These are phyloP conservation scores for Vulpes lagopus DNA, from an alignment of 2,113 vertebrate genomes.

Conservation along the genomic window DNA sequence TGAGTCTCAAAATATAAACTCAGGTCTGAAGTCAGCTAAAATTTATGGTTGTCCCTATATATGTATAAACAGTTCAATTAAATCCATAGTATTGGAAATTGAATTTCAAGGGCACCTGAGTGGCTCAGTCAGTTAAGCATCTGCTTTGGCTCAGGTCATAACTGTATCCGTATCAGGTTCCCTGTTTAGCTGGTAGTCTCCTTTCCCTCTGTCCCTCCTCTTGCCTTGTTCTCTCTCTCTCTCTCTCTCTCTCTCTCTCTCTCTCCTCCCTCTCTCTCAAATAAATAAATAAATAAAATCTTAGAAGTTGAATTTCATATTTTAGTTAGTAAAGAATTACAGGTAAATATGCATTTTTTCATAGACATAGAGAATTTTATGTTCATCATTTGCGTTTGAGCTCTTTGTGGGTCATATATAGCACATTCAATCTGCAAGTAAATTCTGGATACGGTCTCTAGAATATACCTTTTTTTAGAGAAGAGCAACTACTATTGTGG, in stretches of 20 bases:
- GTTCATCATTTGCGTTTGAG: not conserved
- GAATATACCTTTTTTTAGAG: not conserved
- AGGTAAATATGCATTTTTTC: not conserved
- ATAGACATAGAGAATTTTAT: not conserved
- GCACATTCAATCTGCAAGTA: not conserved
- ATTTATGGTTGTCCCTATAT: not conserved
- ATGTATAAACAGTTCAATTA: not conserved
- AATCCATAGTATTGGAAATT: not conserved
- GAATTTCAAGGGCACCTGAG: too few species aligned
- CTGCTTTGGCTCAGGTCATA: too few species aligned
- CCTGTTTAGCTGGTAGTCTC: too few species aligned
- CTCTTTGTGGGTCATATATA: not conserved
- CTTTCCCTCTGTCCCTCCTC: too few species aligned
- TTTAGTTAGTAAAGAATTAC: not conserved
- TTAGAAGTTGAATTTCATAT: not conserved
- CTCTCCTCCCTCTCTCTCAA: too few species aligned
- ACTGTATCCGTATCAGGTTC: too few species aligned
- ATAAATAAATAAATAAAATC: too few species aligned
- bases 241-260: too few species aligned
- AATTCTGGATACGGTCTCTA: not conserved
- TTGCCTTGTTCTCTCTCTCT: too few species aligned
- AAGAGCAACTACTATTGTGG: not conserved
- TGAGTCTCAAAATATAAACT: slow-evolving; percentile 26
- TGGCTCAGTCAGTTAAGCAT: too few species aligned
- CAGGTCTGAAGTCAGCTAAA: slow-evolving; percentile 28